Evolutionary conservation across 2,113 vertebrate species (phyloP), one percentile per base, ranked within the genome.

Genomic region (Polyodon spathula): DNA sequence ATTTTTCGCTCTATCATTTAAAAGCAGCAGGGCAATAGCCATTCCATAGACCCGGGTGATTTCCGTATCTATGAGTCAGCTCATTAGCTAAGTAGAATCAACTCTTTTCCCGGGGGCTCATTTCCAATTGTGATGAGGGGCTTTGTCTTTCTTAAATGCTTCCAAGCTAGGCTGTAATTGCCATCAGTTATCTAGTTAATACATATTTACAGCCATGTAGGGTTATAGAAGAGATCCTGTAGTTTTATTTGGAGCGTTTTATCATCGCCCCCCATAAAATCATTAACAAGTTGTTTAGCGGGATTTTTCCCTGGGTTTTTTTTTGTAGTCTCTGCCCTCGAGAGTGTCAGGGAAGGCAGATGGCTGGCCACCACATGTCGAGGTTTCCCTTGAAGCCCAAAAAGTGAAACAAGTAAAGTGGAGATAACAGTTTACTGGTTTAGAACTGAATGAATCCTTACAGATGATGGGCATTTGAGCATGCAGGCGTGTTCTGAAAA

Each of bases 151-250:
- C 83, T 80, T 88, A 91, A 89, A 87, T 90, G 81, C 87, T 88
- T 78, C 84, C 77, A 86, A 88, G 89, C 87, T 84, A 86, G 87
- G 65, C 59, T 71, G 77, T 85, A 83, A 88, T 86, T 86, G 80
- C 79, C 70, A 74, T 83, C 87, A 78, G 89, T 86, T 88, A 91
- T 90, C 85, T 89, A 92, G 89, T 93, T 93, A 90, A 93, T 94
- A 91, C 90, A 89, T 90, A 89, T 94, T 93, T 95, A 92, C 82
- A 87, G 79, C 88, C 76, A 73, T 83, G 86, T 88, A 83, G 83
- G 84, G 78, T 85, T 86, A 87, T 81, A 88, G 88, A 87, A 81
- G 80, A 76, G 73, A 86, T 86, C 93, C 90, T 58, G 85, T 84
- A 82, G 90, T 87, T 94, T 97, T 90, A 93, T 90, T 84, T 81